These are phyloP conservation scores for Chrosomus eos DNA, from an alignment of 2,797 vertebrate species.

Conservation along the genomic window DNA sequence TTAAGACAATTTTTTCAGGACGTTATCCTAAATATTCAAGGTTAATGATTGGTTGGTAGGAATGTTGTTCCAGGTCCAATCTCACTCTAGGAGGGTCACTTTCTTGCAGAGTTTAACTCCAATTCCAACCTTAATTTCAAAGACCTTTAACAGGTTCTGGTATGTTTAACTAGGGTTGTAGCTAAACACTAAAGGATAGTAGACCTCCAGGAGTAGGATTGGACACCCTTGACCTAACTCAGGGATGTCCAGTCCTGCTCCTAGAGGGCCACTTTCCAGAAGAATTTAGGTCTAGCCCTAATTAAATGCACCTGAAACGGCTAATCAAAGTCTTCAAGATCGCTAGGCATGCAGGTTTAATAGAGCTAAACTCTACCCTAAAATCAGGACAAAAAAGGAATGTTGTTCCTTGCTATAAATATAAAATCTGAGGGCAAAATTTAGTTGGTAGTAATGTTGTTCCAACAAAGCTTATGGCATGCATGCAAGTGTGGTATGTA, in stretches of 20 bases:
- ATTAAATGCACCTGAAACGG: neutral
- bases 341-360: neutral
- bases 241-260: neutral
- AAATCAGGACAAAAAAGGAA: neutral
- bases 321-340: neutral
- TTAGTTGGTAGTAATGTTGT: neutral
- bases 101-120: neutral
- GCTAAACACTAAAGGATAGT: neutral
- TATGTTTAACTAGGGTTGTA: neutral
- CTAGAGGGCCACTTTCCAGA: neutral
- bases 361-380: neutral
- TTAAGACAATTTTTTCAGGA: neutral
- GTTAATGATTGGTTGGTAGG: neutral
- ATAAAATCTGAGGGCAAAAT: neutral
- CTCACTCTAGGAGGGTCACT: neutral
- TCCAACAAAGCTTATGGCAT: neutral
- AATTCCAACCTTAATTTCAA: neutral
- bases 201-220: neutral
- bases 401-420: neutral
- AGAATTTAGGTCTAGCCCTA: neutral
- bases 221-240: neutral
- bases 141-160: neutral
- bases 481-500: neutral
- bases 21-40: neutral
- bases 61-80: neutral